Conservation (phyloP, 2,797 vertebrate genomes). For the Xenopus petersii region DNA sequence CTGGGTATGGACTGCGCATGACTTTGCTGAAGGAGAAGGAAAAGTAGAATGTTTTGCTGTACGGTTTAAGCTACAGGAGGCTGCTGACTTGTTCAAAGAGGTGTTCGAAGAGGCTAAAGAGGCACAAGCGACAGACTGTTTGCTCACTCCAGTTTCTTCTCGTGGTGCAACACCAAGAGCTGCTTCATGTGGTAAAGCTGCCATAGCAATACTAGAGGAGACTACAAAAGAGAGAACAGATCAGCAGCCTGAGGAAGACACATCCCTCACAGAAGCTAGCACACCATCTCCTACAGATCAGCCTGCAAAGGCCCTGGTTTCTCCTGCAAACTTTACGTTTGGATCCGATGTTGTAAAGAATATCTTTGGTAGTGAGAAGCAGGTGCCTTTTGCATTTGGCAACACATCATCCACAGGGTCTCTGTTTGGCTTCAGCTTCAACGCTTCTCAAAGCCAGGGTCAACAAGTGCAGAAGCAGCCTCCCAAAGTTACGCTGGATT, state of each 20-base stretch:
- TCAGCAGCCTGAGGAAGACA: constrained; percentile 57
- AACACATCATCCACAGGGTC: constrained; percentile 69
- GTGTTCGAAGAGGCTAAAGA: constrained; percentile 86
- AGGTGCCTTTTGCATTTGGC: constrained; percentile 71
- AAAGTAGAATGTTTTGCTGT: constrained; percentile 90
- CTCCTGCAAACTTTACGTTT: constrained; percentile 96
- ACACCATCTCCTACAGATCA: constrained; percentile 60
- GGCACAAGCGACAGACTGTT: constrained; percentile 73
- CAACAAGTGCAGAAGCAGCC: constrained; percentile 49
- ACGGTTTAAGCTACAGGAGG: constrained; percentile 90
- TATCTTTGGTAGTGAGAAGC: constrained; percentile 80
- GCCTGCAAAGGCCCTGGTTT: constrained; percentile 79
- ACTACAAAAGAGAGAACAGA: constrained; percentile 84
- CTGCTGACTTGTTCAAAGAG: constrained; percentile 86
- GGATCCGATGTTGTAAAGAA: constrained; percentile 86
- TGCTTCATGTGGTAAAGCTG: constrained; percentile 82
- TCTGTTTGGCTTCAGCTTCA: constrained; percentile 77
- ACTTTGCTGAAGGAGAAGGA: constrained; percentile 87
- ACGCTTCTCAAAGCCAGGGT: constrained; percentile 57
- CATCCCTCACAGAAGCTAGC: constrained; percentile 49
- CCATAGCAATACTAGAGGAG: constrained; percentile 89
- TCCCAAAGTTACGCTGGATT: constrained; percentile 56
- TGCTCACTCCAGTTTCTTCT: constrained; percentile 72
- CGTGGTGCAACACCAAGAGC: constrained; percentile 66
- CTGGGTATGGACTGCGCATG: constrained; percentile 93